phyloP scores from a whole-genome alignment of 2,113 vertebrate genomes.

The Ptilonorhynchus violaceus region DNA sequence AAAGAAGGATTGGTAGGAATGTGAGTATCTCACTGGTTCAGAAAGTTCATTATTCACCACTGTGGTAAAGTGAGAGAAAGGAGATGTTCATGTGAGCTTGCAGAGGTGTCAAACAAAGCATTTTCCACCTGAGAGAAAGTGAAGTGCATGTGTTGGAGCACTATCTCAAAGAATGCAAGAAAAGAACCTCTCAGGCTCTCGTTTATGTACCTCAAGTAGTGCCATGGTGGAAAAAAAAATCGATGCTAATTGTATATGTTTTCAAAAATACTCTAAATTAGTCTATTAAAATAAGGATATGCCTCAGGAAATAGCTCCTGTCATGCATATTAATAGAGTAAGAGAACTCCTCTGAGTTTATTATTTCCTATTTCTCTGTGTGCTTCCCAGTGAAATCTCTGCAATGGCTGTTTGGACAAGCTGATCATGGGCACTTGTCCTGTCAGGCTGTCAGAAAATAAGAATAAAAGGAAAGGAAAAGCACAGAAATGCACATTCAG shows the following conservation, averaged over 20 bases:
- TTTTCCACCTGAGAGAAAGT: not conserved
- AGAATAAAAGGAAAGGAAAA: not conserved
- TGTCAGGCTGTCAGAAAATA: not conserved
- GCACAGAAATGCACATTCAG: not conserved
- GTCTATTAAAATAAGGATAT: not conserved
- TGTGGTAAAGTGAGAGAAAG: not conserved
- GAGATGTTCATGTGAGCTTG: not conserved
- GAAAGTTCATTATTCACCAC: not conserved
- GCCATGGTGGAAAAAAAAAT: not conserved
- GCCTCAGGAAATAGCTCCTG: not conserved
- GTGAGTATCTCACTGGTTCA: not conserved
- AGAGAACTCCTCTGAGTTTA: not conserved
- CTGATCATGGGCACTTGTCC: not conserved
- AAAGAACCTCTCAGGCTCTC: not conserved
- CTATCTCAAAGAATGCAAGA: not conserved
- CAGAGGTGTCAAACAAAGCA: not conserved
- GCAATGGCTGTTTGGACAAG: not conserved
- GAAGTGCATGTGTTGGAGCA: not conserved
- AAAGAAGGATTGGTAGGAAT: not conserved
- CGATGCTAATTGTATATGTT: not conserved
- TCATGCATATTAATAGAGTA: not conserved
- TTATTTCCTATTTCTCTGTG: not conserved
- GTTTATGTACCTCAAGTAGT: not conserved
- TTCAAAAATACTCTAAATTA: slow-evolving; percentile 22
- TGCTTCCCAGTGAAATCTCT: not conserved